phyloP scores from a whole-genome alignment of 2,888 invertebrate species.

The Drosophila flavopinicola region DNA sequence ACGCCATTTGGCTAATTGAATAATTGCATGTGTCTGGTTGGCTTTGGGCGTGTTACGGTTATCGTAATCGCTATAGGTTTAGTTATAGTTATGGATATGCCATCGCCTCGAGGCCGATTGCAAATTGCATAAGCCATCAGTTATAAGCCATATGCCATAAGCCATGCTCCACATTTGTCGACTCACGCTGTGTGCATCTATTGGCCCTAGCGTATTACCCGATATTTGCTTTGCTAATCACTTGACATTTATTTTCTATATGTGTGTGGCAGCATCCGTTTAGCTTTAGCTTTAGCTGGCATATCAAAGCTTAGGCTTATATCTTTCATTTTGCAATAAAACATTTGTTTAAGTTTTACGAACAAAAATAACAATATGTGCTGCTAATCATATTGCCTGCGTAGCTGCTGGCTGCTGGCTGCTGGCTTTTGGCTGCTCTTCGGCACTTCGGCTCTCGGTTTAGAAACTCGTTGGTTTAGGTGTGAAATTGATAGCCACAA shows the following conservation, averaged over 20 bases:
- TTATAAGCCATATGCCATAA: constrained; percentile 27
- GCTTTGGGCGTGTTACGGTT: constrained; percentile 54
- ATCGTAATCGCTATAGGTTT: constrained; percentile 34
- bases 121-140: constrained; percentile 47
- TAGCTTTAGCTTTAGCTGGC: not conserved
- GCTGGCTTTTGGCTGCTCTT: constrained; percentile 9
- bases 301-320: not conserved
- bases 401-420: constrained; percentile 8
- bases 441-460: constrained; percentile 23
- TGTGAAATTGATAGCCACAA: constrained; percentile 76
- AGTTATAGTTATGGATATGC: constrained; percentile 39
- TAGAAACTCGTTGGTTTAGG: constrained; percentile 66
- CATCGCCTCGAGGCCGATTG: constrained; percentile 32
- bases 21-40: constrained; percentile 73
- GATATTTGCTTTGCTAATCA: constrained; percentile 51
- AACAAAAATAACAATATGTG: no score
- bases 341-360: constrained; percentile 11
- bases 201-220: constrained; percentile 61
- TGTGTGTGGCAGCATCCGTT: not conserved
- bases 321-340: no score
- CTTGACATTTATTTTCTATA: constrained; percentile 36
- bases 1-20: constrained; percentile 79
- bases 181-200: constrained; percentile 31
- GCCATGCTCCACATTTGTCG: constrained; percentile 43
- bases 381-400: constrained; percentile 23